phyloP scores from a whole-genome alignment of 2,113 vertebrate species.

The Aldabrachelys gigantea region DNA sequence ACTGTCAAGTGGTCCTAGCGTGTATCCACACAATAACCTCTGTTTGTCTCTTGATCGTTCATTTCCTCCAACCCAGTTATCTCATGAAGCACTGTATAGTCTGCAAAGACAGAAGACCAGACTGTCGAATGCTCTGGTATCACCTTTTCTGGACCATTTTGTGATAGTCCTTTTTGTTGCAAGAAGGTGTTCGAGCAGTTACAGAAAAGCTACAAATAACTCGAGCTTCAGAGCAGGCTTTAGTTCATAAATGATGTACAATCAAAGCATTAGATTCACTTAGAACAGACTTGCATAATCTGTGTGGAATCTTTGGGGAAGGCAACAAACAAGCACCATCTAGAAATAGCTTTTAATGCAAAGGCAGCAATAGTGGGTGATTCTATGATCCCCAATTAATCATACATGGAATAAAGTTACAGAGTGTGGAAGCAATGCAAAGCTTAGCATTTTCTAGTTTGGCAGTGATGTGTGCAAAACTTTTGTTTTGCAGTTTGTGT shows the following conservation, averaged over 20 bases:
- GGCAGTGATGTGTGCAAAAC: not conserved
- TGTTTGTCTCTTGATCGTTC: not conserved
- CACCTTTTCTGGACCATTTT: not conserved
- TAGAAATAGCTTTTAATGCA: not conserved
- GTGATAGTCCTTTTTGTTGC: not conserved
- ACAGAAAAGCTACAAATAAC: not conserved
- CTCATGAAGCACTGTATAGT: not conserved
- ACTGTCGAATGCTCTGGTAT: not conserved
- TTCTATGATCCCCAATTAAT: not conserved
- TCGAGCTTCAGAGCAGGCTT: not conserved
- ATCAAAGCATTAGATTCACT: not conserved
- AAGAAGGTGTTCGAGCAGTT: not conserved
- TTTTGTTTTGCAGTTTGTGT: not conserved
- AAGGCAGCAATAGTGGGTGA: fast-evolving
- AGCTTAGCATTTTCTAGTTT: not conserved
- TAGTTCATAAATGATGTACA: not conserved
- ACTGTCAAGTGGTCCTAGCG: not conserved
- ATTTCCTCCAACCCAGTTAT: not conserved
- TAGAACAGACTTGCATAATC: not conserved
- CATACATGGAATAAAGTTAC: not conserved
- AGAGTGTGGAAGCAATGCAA: no score
- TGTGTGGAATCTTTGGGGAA: not conserved
- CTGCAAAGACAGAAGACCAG: not conserved
- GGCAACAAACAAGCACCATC: not conserved
- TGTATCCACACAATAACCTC: not conserved